Evolutionary conservation across 2,888 invertebrate genomes (phyloP), one percentile per base, ranked within the genome.

Genomic region (Camptogramma bilineatum): DNA sequence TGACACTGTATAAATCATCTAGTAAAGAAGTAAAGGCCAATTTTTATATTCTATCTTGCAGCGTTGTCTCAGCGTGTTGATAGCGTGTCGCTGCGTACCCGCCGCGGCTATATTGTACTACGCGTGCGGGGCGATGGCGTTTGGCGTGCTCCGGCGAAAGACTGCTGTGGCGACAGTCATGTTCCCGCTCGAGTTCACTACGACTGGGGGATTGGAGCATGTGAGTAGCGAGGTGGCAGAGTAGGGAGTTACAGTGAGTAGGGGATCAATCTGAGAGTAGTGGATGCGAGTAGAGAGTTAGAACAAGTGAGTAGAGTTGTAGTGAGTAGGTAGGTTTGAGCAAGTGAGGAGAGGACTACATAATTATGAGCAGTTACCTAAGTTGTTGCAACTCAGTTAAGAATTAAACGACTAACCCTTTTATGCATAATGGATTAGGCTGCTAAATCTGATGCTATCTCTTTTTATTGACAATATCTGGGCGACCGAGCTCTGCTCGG

Each of bases 141-240:
- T 96, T 73, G 96, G 96, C 0, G 86, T 94, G 16, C 85, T 93
- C 1, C 87, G 95, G 52, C 81, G 86, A 7, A 87, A 93, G 62
- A 82, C 88, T 1, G 78, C 94, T 0, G 81, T 94, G 2, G 95
- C 95, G 50, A 88, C 94, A 64, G 79, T 95, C 18, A 89, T 96
- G 85, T 96, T 96, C 76, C 96, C 96, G 0, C 76, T 96, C 66
- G 95, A 96, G 79, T 96, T 96, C 74, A 96, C 96, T 5, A 95
- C 95, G 0, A 95, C 94, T 0, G 96, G 96, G 0, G 95, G 95
- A 1, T 94, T 96, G 31, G 95, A 95, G 62, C 71, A 73, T 28
- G 95, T 95, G 57, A 90, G 85, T 80, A 62, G 9, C 3, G 21
- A 3, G 21, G 21, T 21, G 21, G 28, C 7, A n/a, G 28, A 28